Evolutionary conservation across 2,888 invertebrate genomes (phyloP), one percentile per base, ranked within the genome.

Genomic region (Saturnia pavonia): DNA sequence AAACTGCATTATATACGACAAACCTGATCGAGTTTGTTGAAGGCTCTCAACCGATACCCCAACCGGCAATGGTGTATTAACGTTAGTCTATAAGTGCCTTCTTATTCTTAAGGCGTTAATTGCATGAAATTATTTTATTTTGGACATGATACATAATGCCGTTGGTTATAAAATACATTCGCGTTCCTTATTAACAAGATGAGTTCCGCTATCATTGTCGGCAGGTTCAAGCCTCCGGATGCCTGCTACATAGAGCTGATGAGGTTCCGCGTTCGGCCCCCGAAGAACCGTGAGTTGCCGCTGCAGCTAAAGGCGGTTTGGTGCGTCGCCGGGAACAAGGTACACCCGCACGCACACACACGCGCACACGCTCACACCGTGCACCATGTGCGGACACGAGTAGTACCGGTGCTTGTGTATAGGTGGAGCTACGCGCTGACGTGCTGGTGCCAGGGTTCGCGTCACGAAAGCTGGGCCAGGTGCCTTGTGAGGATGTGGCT

Each of bases 191-290:
- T 22, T 9, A 25, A 57, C 22, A 25, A 25, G 57, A 14, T 11
- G 2, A 16, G 12, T 2, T 60, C 9, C 16, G 12, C 14, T 60
- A 27, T 14, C 69, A 69, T 22, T n/a, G 22, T 19, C 14, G 67
- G 3, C 88, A 98, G 98, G 93, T 98, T 98, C 91, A 98, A 98
- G 90, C 99, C 99, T 45, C 98, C 99, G 68, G 99, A 99, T 94
- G 99, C 99, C 82, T 98, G 98, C 91, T 99, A 99, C 92, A 98
- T 99, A 89, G 99, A 99, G 94, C 93, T 99, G 87, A 96, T 99
- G 96, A 95, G 99, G 82, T 99, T 99, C 94, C 96, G 99, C 77
- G 97, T 99, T 80, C 96, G 98, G 74, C 99, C 98, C 70, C 99
- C 99, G 71, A 97, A 97, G 92, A 99, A 99, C 95, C 96, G 99